These are phyloP conservation scores for Fragum whitleyi DNA, from an alignment of 2,888 invertebrate species.

Conservation along the genomic window DNA sequence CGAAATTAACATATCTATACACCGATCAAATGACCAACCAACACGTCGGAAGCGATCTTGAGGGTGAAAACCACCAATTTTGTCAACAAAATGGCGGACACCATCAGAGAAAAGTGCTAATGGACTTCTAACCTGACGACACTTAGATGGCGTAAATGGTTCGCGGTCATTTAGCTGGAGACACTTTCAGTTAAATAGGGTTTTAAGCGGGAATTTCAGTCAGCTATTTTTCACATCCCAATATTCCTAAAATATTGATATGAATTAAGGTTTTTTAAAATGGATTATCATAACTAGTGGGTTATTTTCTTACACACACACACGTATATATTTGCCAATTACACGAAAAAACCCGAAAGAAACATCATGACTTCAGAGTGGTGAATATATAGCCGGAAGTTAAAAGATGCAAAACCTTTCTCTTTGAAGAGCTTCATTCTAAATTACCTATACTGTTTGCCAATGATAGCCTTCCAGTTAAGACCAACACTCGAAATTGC, in stretches of 20 bases:
- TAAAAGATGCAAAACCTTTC: too few relatives aligned
- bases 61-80: conserved; percentile 25
- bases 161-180: neutral
- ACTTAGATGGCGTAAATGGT: conserved; percentile 13
- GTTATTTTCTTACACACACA: too few relatives aligned
- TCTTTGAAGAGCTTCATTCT: too few relatives aligned
- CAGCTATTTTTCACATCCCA: too few relatives aligned
- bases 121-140: conserved; percentile 17
- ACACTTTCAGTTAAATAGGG: neutral
- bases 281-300: too few relatives aligned
- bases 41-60: conserved; percentile 30
- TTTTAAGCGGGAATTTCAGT: too few relatives aligned
- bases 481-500: conserved; percentile 44
- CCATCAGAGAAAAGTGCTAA: conserved; percentile 23
- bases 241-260: too few relatives aligned
- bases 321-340: too few relatives aligned
- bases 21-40: conserved; percentile 32
- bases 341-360: too few relatives aligned
- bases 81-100: conserved; percentile 30
- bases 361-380: too few relatives aligned
- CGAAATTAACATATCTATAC: conserved; percentile 58
- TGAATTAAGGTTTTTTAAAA: too few relatives aligned
- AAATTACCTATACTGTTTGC: neutral
- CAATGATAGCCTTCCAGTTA: neutral
- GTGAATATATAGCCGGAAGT: too few relatives aligned